Base-by-base conservation (phyloP, 2,113 vertebrate genomes). In the Lophius piscatorius region DNA sequence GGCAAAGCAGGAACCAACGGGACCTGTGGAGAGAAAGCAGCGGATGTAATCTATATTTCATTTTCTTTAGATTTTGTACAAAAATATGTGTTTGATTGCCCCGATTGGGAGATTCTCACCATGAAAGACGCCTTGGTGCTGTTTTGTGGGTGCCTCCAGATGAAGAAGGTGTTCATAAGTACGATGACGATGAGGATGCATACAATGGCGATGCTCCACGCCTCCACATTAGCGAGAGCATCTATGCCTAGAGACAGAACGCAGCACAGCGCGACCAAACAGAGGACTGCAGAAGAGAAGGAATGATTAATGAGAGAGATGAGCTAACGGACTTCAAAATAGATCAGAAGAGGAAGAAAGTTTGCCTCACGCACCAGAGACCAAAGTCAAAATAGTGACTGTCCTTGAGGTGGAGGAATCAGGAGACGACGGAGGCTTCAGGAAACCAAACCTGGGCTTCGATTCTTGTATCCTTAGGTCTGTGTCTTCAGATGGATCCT, bases 111-210 rank as follows among this genome's bases (percentile, higher is more conserved):
- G 22, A 1, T 44, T 21, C 82, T 90, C 51, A 95, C 94, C 94
- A 85, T 92, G 79, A 95, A 96, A 6, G 92, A 45, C 4, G 93
- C 91, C 78, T 83, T 92, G 18, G 73, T 70, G 38, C 1, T 16
- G 64, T 89, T 94, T 78, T 94, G 92, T 17, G 94, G 94, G 14
- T 94, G 92, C 58, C 89, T 91, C 93, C 91, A 93, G 75, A 95
- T 84, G 40, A 94, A 28, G 9, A 88, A 39, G 4, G 76, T 42
- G 2, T 6, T 39, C 48, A 92, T 14, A 31, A 92, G 17, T 9
- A 93, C 56, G 41, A 87, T 38, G 12, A 90, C 11, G 12, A 36
- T 51, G 18, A 93, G 39, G 44, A 82, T 66, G 49, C 89, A 84
- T 12, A 89, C 75, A 17, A 89, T 57, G 20, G 58, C 28, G 6